A percentile compares a stretch with the other conserved stretches of the same genome.
phyloP scores from a whole-genome alignment of 1,140 invertebrate genomes.

The Bombus haemorrhoidalis region DNA sequence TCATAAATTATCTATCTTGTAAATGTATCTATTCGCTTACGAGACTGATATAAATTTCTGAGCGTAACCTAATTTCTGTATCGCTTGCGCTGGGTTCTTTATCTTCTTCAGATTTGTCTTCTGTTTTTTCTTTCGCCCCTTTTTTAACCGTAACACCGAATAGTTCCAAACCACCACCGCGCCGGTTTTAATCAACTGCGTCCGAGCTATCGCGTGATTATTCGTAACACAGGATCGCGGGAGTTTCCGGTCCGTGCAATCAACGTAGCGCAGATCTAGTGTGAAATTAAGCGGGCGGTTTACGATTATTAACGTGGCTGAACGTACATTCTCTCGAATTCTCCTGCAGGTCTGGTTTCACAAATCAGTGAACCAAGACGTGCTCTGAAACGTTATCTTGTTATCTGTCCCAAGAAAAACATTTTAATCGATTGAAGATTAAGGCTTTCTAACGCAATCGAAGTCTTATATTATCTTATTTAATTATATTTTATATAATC shows the following conservation, averaged over 20 bases:
- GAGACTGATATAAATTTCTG: background rate
- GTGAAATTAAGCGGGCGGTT: conserved; percentile 35
- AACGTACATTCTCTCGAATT: background rate
- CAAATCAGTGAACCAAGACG: conserved; percentile 6
- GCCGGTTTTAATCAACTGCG: conserved; percentile 41
- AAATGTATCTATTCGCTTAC: background rate
- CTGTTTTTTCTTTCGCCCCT: background rate
- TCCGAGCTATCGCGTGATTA: conserved; percentile 24
- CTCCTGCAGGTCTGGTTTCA: background rate
- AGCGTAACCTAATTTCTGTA: background rate
- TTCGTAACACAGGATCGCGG: conserved; percentile 22
- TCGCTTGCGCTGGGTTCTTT: background rate
- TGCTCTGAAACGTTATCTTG: background rate
- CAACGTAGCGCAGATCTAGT: conserved; percentile 30
- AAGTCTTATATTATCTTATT: background rate
- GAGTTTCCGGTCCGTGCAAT: conserved; percentile 25
- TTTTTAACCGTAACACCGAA: background rate
- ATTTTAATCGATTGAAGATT: background rate
- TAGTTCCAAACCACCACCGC: background rate
- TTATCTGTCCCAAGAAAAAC: background rate
- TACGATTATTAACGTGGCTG: conserved; percentile 32
- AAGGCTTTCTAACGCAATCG: background rate
- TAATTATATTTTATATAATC: no score
- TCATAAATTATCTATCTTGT: background rate
- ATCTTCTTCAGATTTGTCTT: background rate